Evolutionary conservation across 2,888 invertebrate genomes (phyloP), one percentile per base, ranked within the genome.

Genomic region (Ischnus inquisitorius): DNA sequence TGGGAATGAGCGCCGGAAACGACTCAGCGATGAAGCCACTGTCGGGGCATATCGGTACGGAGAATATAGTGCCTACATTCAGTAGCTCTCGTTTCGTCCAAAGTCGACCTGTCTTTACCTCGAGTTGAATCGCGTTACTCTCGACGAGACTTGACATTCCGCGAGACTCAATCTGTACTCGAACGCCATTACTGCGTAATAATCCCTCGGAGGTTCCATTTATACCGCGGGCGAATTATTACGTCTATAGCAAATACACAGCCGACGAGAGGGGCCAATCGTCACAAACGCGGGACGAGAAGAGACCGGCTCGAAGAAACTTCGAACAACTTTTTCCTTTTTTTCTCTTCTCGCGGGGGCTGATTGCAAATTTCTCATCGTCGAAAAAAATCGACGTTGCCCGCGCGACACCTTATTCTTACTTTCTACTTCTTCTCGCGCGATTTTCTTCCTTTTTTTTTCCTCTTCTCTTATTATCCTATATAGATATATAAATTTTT

Each of bases 401-500:
- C 46, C 39, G 48, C 60, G 43, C 60, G 48, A 62, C 51, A 19
- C 41, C 71, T 64, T 72, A 60, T 72, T 72, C 60, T 25, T 60
- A 64, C 74, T 34, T 65, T 76, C 69, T 64, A 28, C 54, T 34
- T 77, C 19, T 57, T 51, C 51, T 34, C 34, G 4, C 51, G 16
- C 51, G 6, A 51, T 51, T 19, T 14, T 46, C 14, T 46, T 46
- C n/a, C 12, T 51, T 67, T 28, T 41, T 39, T 43, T 41, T 60
- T 34, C 34, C 39, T 22, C 57, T 62, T 14, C 28, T 41, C 46
- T 43, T 64, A 57, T 60, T 43, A 79, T 78, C 28, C 69, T 60
- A 67, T 65, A 72, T 67, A 74, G 65, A 78, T 82, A 69, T 74
- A 67, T 75, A 82, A 60, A 82, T 41, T 62, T 60, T 65, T 71